Evolutionary conservation across 1,140 invertebrate species (phyloP).

Genomic region (Neodiprion pinetum): DNA sequence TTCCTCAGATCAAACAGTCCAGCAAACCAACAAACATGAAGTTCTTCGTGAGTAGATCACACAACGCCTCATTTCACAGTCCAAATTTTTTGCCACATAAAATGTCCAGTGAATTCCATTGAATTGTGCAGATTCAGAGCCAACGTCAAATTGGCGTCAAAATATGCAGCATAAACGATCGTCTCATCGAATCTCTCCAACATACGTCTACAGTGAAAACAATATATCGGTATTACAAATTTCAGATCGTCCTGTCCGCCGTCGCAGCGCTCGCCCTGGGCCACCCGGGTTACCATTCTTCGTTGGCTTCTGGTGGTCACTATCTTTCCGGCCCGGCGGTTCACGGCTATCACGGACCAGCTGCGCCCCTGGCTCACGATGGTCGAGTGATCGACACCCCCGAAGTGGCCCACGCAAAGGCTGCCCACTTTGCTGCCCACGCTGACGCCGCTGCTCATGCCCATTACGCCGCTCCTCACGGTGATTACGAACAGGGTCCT

Average conservation of each 20-base stretch:
- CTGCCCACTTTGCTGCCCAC: conserved; percentile 64
- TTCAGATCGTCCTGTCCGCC: conserved; percentile 36
- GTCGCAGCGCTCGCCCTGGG: conserved; percentile 35
- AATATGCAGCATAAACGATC: too few relatives aligned
- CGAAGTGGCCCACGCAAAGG: conserved; percentile 68
- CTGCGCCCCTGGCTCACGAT: conserved; percentile 43
- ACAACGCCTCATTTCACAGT: not conserved
- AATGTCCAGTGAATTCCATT: too few relatives aligned
- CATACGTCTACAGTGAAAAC: too few relatives aligned
- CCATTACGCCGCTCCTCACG: conserved; percentile 8
- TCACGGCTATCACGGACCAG: conserved; percentile 1
- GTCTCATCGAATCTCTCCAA: too few relatives aligned
- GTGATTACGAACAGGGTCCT: not conserved
- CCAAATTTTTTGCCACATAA: not conserved
- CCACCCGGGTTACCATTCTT: conserved; percentile 30
- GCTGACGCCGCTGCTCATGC: conserved; percentile 52
- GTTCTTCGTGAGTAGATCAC: conserved; percentile 47
- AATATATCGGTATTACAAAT: too few relatives aligned
- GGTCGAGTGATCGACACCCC: conserved; percentile 63
- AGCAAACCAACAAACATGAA: conserved; percentile 46
- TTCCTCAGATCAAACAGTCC: conserved; percentile 41
- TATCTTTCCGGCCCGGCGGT: not conserved
- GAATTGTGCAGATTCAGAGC: too few relatives aligned
- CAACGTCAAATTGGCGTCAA: too few relatives aligned
- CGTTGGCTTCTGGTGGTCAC: conserved; percentile 21